A percentile compares a stretch with the other conserved stretches of the same genome.
Conservation (phyloP, 2,888 invertebrate genomes). For the Villa cingulata region DNA sequence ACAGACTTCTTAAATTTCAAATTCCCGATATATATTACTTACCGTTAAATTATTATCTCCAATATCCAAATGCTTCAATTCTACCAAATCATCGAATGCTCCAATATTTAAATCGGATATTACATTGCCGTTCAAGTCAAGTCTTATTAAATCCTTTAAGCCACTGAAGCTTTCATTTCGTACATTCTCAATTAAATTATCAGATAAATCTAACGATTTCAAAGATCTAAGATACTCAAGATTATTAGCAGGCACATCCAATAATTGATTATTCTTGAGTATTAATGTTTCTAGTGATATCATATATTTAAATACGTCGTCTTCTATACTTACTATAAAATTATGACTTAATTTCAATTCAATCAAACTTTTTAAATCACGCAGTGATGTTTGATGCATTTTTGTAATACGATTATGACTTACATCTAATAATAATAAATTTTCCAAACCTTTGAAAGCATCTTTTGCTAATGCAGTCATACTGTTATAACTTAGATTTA, state of each 20-base stretch:
- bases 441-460: conserved; percentile 58
- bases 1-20: too few species aligned
- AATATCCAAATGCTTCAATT: conserved; percentile 58
- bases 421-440: conserved; percentile 54
- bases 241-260: conserved; percentile 60
- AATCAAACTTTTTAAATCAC: conserved; percentile 58
- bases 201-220: conserved; percentile 59
- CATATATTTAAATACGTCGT: conserved; percentile 54
- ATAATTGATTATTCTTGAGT: conserved; percentile 62
- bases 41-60: conserved; percentile 70
- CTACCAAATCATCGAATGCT: conserved; percentile 60
- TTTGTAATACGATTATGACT: conserved; percentile 64
- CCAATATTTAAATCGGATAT: conserved; percentile 56
- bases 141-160: conserved; percentile 52
- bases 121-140: conserved; percentile 63
- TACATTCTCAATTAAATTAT: conserved; percentile 64
- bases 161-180: conserved; percentile 58
- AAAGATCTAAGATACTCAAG: conserved; percentile 51
- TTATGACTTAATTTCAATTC: conserved; percentile 64
- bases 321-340: conserved; percentile 57
- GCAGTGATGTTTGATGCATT: conserved; percentile 61
- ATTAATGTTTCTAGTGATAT: conserved; percentile 56
- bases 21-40: conserved; percentile 15
- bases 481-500: conserved; percentile 66
- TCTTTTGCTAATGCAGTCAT: conserved; percentile 59